Evolutionary conservation across 2,113 vertebrate genomes (phyloP), one percentile per base, ranked within the genome.

Genomic region (Dermatemys mawii): DNA sequence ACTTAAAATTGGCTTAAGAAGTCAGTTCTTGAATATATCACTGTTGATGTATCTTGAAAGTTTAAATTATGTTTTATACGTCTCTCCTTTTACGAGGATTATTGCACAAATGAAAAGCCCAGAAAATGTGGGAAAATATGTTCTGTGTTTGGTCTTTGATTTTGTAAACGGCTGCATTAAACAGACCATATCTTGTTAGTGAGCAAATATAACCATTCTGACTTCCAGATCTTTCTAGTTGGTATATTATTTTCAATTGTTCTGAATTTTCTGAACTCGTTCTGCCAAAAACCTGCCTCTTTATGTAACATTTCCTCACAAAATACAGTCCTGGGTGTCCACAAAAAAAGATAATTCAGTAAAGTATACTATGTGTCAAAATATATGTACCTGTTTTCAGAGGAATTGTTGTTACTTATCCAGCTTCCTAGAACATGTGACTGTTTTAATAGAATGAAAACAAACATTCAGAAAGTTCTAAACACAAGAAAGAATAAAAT

Each of bases 1-100:
- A 96, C 90, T 95, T 95, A 94, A 83, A 94, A 86, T 78, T 94
- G 86, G 57, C 82, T 86, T 85, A 96, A 49, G 86, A 60, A 46
- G 11, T 81, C 86, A 55, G 4, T 97, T 84, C 67, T 84, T 92
- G 81, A 80, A 51, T 60, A 32, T 5, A 7, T 91, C 87, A 2
- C 19, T 19, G 41, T 84, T 87, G 83, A 90, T 91, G 51, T 89
- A 87, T 92, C 81, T 95, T 94, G 75, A 84, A 49, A 44, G 79
- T 51, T 67, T 80, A 88, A 88, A 55, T 87, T 79, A 8, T 44
- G 11, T 92, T 94, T 88, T 90, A 57, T 86, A n/a, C 27, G 48
- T 90, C 81, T 94, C 49, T 19, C 90, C 80, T 89, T 84, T 76
- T 84, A 57, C 96, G 67, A 82, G 27, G 22, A 86, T 92, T 57